These are phyloP conservation scores for Stictonetta naevosa DNA, from an alignment of 2,113 vertebrate species.

Conservation along the genomic window DNA sequence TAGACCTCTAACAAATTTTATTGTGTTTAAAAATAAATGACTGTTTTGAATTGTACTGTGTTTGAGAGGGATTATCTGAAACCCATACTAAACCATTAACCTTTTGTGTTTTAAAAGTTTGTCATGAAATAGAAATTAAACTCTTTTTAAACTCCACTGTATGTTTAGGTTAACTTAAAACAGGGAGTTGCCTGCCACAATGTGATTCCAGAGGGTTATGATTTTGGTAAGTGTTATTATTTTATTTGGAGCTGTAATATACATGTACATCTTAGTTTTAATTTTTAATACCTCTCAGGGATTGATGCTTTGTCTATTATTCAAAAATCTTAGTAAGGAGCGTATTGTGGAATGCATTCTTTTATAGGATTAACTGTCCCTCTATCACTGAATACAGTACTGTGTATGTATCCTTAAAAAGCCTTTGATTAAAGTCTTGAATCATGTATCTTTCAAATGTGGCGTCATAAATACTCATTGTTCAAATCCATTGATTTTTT, in stretches of 20 bases:
- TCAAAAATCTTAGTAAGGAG: background rate
- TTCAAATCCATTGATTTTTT: background rate
- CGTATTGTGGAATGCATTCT: background rate
- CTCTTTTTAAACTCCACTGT: background rate
- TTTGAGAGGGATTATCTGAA: background rate
- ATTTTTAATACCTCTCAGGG: background rate
- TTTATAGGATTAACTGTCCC: background rate
- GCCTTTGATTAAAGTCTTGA: background rate
- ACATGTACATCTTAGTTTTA: background rate
- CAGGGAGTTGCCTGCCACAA: slow-evolving; percentile 80
- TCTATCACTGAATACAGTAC: background rate
- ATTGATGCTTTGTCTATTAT: background rate
- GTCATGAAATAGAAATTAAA: background rate
- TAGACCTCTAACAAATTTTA: background rate
- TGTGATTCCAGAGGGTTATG: slow-evolving; percentile 80
- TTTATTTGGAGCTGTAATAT: background rate
- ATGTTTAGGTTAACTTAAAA: slow-evolving; percentile 82
- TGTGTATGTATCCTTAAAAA: background rate
- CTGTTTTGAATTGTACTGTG: background rate
- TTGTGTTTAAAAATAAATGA: background rate
- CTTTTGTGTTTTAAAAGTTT: background rate
- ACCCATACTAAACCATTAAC: background rate
- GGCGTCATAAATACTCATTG: background rate
- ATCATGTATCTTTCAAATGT: background rate
- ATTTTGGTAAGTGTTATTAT: slow-evolving; percentile 87